phyloP scores from a whole-genome alignment of 2,113 vertebrate genomes.

The Actinemys pallida region DNA sequence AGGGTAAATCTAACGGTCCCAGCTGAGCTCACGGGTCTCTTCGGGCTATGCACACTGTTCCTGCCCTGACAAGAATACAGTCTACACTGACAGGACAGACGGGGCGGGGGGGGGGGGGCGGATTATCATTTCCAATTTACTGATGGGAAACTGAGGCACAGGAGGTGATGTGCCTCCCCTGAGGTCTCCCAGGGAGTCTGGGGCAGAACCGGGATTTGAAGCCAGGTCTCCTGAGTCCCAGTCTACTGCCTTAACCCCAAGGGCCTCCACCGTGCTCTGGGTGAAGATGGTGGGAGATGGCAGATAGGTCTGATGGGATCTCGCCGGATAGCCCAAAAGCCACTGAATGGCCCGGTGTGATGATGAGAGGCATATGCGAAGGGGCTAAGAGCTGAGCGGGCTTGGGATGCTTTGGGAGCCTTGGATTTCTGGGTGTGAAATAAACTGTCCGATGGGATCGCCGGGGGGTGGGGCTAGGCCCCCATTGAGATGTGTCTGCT shows the following conservation, averaged over 20 bases:
- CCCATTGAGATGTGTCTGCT: background rate
- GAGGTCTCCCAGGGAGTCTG: background rate
- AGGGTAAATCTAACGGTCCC: background rate
- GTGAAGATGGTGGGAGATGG: background rate
- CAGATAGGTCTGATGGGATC: background rate
- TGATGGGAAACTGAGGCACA: background rate
- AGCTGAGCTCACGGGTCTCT: background rate
- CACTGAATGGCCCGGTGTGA: background rate
- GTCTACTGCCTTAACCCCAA: background rate
- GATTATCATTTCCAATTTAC: background rate
- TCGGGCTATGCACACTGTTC: background rate
- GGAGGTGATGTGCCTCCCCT: background rate
- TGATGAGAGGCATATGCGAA: background rate
- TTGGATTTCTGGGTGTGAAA: background rate
- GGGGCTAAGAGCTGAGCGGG: background rate
- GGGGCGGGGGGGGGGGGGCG: too few relatives aligned
- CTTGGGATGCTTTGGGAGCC: background rate
- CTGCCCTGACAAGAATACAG: too few relatives aligned
- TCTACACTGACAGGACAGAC: background rate
- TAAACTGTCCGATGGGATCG: background rate
- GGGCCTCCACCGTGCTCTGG: background rate
- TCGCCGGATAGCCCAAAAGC: background rate
- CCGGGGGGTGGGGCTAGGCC: fast-evolving
- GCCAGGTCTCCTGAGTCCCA: background rate
- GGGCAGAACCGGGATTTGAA: background rate